Evolutionary conservation across 2,797 vertebrate species (phyloP).

Genomic region (Zalophus californianus): DNA sequence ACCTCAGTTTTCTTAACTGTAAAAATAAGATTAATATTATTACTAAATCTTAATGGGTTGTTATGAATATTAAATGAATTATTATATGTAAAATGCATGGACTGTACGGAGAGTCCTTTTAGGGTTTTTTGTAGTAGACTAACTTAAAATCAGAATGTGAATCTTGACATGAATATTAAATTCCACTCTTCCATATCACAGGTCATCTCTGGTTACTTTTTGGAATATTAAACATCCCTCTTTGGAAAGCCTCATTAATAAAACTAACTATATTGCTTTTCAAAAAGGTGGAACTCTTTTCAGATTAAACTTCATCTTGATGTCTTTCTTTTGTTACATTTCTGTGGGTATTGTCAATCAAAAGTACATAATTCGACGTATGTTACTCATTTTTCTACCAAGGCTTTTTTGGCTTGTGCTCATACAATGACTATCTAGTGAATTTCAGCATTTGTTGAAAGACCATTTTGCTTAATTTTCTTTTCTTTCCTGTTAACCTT

Average conservation of each 20-base stretch:
- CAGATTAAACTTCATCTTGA: not conserved
- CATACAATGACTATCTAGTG: not conserved
- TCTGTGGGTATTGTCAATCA: not conserved
- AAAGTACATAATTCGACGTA: not conserved
- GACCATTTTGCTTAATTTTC: not conserved
- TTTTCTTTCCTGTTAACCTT: constrained; percentile 41
- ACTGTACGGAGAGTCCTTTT: not conserved
- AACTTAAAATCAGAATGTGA: not conserved
- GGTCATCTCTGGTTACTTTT: constrained; percentile 14
- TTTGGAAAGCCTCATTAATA: not conserved
- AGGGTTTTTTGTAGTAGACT: constrained; percentile 8
- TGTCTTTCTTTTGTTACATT: constrained; percentile 16
- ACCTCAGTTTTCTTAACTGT: constrained; percentile 28
- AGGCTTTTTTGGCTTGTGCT: not conserved
- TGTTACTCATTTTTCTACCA: constrained; percentile 14
- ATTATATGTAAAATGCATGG: not conserved
- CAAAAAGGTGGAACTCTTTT: not conserved
- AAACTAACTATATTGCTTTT: constrained; percentile 11
- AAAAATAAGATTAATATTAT: not conserved
- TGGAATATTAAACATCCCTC: not conserved
- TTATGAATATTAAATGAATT: constrained; percentile 43
- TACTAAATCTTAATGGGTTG: not conserved
- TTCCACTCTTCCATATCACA: not conserved
- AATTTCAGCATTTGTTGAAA: not conserved
- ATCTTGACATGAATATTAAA: not conserved